Percentiles rank a stretch among this genome's conserved stretches.
Conservation (phyloP, 1,140 invertebrate genomes). For the Drosophila busckii region DNA sequence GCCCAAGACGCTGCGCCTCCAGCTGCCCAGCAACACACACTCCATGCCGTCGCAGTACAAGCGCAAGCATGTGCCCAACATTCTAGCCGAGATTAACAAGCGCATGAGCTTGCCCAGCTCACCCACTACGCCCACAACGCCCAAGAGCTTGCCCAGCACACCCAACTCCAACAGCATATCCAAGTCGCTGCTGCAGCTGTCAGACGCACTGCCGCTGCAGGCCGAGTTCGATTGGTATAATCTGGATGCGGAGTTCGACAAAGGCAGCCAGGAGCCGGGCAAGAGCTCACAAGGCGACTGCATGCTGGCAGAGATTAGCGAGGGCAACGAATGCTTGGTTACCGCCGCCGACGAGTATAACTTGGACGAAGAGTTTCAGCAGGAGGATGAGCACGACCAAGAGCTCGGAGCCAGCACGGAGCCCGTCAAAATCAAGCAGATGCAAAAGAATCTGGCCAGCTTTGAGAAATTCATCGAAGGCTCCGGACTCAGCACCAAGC, state of each 20-base stretch:
- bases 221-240: conserved; percentile 78
- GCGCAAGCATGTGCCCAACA: conserved; percentile 66
- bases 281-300: conserved; percentile 20
- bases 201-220: conserved; percentile 51
- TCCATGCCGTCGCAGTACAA: conserved; percentile 44
- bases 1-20: conserved; percentile 37
- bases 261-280: conserved; percentile 15
- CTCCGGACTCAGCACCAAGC: conserved; percentile 61
- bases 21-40: conserved; percentile 10
- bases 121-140: conserved; percentile 45
- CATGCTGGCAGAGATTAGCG: conserved; percentile 55
- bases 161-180: no score
- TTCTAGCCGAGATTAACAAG: conserved; percentile 69
- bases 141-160: conserved; percentile 26
- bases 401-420: conserved; percentile 2
- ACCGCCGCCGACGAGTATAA: conserved; percentile 70
- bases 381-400: conserved; percentile 1
- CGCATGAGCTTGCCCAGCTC: conserved; percentile 54
- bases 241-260: conserved; percentile 76
- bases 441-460: conserved; percentile 54
- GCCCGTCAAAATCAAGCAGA: conserved; percentile 46
- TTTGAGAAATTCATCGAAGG: conserved; percentile 73
- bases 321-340: conserved; percentile 39
- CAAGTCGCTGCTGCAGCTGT: conserved; percentile 27
- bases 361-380: conserved; percentile 69